Conservation (phyloP, 2,888 invertebrate species). For the Meteorus colon region DNA sequence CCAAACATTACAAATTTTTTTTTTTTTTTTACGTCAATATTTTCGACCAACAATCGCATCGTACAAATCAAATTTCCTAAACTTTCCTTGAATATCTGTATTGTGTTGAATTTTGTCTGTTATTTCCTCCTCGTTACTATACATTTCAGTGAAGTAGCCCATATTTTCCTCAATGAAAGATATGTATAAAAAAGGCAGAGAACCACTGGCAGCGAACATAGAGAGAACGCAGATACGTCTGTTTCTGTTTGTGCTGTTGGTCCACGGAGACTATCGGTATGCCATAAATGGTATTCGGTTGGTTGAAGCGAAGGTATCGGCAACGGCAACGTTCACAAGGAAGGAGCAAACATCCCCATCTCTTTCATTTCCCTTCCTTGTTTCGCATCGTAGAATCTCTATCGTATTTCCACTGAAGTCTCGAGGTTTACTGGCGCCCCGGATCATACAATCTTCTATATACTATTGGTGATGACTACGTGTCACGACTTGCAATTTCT, state of each 20-base stretch:
- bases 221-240: slow-evolving; percentile 39
- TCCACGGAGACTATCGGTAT: slow-evolving; percentile 51
- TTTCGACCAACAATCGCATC: too few relatives aligned
- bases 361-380: slow-evolving; percentile 29
- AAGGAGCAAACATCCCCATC: slow-evolving; percentile 48
- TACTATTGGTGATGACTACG: background rate
- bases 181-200: background rate
- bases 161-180: background rate
- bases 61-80: too few relatives aligned
- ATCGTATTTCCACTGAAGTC: slow-evolving; percentile 48
- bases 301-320: slow-evolving; percentile 48
- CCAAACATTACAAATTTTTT: slow-evolving; percentile 6
- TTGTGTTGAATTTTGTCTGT: background rate
- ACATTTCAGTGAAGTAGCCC: too few relatives aligned
- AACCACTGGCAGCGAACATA: slow-evolving; percentile 35
- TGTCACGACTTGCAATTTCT: background rate
- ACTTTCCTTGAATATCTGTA: too few relatives aligned
- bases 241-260: slow-evolving; percentile 40
- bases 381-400: slow-evolving; percentile 26
- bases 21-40: background rate
- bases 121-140: background rate
- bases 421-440: slow-evolving; percentile 48
- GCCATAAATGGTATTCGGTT: slow-evolving; percentile 55
- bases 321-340: slow-evolving; percentile 39
- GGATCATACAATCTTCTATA: slow-evolving; percentile 24